These are phyloP conservation scores for Gadopsis bispinosus DNA, from an alignment of 2,797 vertebrate species.

Conservation along the genomic window DNA sequence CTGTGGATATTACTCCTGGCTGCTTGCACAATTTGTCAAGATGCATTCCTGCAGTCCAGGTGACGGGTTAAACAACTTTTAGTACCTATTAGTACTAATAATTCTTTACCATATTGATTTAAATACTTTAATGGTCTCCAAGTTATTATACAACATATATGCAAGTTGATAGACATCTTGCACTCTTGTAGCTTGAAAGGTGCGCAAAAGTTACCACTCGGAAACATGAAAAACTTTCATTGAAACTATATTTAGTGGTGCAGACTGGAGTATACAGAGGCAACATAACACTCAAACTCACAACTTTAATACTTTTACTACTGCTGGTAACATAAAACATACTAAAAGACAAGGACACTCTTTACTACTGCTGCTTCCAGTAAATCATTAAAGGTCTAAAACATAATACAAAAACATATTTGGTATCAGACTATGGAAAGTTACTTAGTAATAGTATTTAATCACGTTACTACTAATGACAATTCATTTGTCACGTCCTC, in stretches of 20 bases:
- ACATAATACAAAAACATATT: not conserved
- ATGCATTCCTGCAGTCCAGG: no score
- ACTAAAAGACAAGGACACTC: constrained; percentile 3
- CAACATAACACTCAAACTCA: not conserved
- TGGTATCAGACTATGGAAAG: not conserved
- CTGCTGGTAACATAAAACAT: constrained; percentile 6
- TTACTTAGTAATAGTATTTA: constrained; percentile 1
- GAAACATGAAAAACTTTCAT: not conserved
- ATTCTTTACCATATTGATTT: no score
- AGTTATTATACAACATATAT: not conserved
- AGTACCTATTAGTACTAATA: no score
- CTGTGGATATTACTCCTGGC: not conserved
- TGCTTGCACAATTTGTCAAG: no score
- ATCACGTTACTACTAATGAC: not conserved
- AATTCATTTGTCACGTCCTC: constrained; percentile 9
- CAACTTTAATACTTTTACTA: constrained; percentile 10
- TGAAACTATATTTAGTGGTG: not conserved
- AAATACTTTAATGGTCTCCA: no score
- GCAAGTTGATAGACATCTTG: not conserved
- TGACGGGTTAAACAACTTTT: no score
- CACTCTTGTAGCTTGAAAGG: not conserved
- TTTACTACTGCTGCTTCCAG: not conserved
- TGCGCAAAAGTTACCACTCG: not conserved
- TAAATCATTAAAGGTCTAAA: constrained; percentile 25
- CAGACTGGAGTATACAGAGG: not conserved